Base-by-base conservation (phyloP, 1,140 invertebrate genomes). In the Agrypnia vestita region DNA sequence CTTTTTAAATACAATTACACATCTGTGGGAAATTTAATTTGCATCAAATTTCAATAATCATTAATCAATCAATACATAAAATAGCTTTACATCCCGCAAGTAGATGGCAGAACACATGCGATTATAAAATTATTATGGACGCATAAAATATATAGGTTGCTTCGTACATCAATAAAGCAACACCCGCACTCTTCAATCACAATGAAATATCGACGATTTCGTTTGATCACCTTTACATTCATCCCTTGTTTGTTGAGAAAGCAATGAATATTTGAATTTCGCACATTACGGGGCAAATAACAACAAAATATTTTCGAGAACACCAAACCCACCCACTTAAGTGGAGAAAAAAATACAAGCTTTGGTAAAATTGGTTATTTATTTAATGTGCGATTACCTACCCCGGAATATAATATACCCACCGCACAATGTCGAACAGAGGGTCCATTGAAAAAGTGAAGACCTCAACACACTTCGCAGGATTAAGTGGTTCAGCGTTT, bases 331-430 rank as follows among this genome's bases (percentile, higher is more conserved):
- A 74, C 67, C 62, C 76, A 78, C 76, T 78, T 71, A 43, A 51
- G 62, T 55, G 21, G 7, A 4, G 61, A 21, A 61, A 78, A 69
- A 71, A 78, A 71, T 17, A 3, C 1, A 9, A 56, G 8, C 13
- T 55, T 75, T 59, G 55, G 35, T 10, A 62, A 71, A 43, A 71
- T 69, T 79, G 10, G 12, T 59, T 79, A 73, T 79, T 78, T 78
- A 78, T 78, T 78, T 67, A 78, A 78, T 78, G n/a, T 61, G 72
- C 69, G 53, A 79, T 79, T 79, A 74, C 67, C 69, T 47, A 53
- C 25, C 3, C 64, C 8, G 44, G 21, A 74, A 79, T 53, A 79
- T 79, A 79, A 62, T 59, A 47, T 76, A 43, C 43, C 35, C 6
- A 62, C 17, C 56, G n/a, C 64, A 69, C 64, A 69, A 69, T 47